Conservation (phyloP, 2,888 invertebrate genomes). For the Pristionchus japonicus region DNA sequence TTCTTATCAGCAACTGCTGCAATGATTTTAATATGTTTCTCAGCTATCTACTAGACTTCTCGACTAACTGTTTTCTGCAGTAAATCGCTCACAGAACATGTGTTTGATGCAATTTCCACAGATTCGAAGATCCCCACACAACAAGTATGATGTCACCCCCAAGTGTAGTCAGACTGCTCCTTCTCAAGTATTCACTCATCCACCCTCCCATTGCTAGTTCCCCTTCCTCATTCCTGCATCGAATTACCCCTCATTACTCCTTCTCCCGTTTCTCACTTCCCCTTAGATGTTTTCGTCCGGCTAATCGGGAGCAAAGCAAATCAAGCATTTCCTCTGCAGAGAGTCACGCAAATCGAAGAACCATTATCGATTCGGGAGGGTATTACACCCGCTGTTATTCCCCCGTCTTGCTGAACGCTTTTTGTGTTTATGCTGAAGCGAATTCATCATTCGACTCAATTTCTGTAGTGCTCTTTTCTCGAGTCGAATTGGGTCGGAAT, state of each 20-base stretch:
- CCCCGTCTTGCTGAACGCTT: neutral
- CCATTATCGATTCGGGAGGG: neutral
- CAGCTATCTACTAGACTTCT: too few species aligned
- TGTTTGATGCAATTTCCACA: too few species aligned
- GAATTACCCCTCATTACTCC: conserved; percentile 18
- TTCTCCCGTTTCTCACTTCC: conserved; percentile 17
- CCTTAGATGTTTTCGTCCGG: neutral
- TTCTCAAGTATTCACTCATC: too few species aligned
- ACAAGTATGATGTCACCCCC: neutral
- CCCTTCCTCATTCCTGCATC: conserved; percentile 14
- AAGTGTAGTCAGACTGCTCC: neutral
- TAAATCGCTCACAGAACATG: too few species aligned
- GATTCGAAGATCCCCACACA: too few species aligned
- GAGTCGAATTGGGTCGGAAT: conserved; percentile 22
- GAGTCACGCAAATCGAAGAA: neutral
- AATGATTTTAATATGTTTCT: too few species aligned
- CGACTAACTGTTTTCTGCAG: too few species aligned
- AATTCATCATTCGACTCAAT: neutral
- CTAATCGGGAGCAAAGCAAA: neutral
- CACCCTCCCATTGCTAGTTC: neutral
- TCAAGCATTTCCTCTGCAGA: neutral
- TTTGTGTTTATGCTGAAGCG: neutral
- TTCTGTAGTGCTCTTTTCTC: conserved; percentile 27
- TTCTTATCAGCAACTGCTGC: too few species aligned
- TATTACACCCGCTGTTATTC: neutral